A percentile compares a stretch with the other conserved stretches of the same genome.
Conservation (phyloP, 2,888 invertebrate genomes). For the Eilema sororculum region DNA sequence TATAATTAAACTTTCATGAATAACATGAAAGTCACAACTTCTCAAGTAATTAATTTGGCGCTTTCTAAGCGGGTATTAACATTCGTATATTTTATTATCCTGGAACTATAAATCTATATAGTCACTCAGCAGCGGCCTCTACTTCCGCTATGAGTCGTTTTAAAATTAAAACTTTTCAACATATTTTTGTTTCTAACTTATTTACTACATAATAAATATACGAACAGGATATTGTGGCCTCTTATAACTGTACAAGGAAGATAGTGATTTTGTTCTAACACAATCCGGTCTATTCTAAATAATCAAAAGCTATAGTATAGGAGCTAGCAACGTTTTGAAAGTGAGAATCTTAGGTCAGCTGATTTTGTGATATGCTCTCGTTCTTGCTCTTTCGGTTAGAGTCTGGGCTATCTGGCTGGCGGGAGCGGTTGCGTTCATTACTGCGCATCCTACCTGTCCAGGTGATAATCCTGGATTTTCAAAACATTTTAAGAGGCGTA, state of each 20-base stretch:
- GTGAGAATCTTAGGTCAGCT: too few relatives aligned
- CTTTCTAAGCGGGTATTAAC: neutral
- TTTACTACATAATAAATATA: constrained; percentile 12
- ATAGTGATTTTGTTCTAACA: constrained; percentile 6
- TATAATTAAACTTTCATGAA: neutral
- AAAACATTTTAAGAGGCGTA: too few relatives aligned
- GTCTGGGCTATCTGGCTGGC: too few relatives aligned
- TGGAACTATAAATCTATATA: constrained; percentile 4
- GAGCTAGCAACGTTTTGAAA: too few relatives aligned
- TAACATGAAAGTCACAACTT: neutral
- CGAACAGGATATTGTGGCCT: constrained; percentile 17
- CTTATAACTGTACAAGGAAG: constrained; percentile 19
- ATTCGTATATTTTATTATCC: neutral
- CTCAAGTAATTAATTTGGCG: neutral
- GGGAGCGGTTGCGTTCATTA: too few relatives aligned
- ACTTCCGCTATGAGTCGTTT: neutral
- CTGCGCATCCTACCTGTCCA: too few relatives aligned
- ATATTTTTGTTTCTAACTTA: constrained; percentile 7
- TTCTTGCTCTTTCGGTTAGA: too few relatives aligned
- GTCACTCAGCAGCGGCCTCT: neutral
- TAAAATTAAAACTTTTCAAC: neutral
- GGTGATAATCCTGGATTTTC: too few relatives aligned
- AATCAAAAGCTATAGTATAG: constrained; percentile 13
- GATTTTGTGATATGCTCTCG: too few relatives aligned
- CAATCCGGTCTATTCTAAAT: constrained; percentile 13